phyloP scores from a whole-genome alignment of 2,113 vertebrate species.

The Dicerorhinus sumatrensis region DNA sequence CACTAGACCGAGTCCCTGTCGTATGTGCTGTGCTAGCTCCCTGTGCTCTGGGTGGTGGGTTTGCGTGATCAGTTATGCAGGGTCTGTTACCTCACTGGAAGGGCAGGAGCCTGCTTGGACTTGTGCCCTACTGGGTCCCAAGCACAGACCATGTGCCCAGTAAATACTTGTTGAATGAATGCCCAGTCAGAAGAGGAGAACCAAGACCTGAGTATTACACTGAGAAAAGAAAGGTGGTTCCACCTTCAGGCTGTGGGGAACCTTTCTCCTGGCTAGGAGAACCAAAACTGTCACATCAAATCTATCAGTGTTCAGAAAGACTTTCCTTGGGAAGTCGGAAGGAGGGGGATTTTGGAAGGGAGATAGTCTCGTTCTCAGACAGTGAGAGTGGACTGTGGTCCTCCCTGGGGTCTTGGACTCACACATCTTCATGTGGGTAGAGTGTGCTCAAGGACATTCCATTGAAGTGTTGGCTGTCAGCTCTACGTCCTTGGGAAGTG shows the following conservation, averaged over 20 bases:
- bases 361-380: neutral
- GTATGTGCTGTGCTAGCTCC: rapidly evolving
- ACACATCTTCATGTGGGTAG: too few relatives aligned
- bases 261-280: neutral
- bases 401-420: neutral
- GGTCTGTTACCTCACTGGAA: neutral
- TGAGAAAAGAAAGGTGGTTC: neutral
- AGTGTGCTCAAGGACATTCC: rapidly evolving
- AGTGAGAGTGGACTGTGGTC: rapidly evolving
- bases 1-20: neutral
- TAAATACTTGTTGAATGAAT: rapidly evolving
- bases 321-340: rapidly evolving
- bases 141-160: neutral
- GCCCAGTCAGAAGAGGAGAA: neutral
- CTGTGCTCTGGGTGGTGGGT: rapidly evolving
- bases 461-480: rapidly evolving
- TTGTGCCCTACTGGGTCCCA: neutral
- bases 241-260: neutral
- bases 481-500: neutral
- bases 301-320: rapidly evolving
- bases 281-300: rapidly evolving
- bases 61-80: neutral
- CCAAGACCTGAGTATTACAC: neutral
- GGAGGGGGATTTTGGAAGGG: neutral
- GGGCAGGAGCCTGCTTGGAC: neutral